Base-by-base conservation (phyloP, 1,140 invertebrate species). In the Psilanteris sp. region DNA sequence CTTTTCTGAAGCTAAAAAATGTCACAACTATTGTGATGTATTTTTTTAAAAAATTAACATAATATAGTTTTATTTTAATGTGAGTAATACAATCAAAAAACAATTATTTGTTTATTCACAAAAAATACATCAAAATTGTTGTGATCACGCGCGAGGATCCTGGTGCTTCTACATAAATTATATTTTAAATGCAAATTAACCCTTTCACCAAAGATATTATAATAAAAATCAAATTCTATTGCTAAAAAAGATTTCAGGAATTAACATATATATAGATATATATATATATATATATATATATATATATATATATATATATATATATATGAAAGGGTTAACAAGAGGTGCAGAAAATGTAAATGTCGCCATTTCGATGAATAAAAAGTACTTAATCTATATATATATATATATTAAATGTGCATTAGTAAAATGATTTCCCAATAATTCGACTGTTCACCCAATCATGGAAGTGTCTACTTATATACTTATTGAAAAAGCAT, bases 111-210 rank as follows among this genome's bases (percentile, higher is more conserved):
- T n/a, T 4, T 8, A 10, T n/a, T n/a, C n/a, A n/a, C 5, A 1
- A 54, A 55, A 0, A 41, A 5, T 44, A 37, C 71, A 74, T 67
- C 61, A 52, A 62, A 67, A 68, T 68, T 4, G 57, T 73, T 72
- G 54, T 18, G 0, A 37, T 20, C 41, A 55, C 46, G 67, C 74
- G 66, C 61, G 74, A 77, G 67, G 67, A 71, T 77, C 74, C 67
- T 77, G 74, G 74, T 77, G 66, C 74, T 71, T 71, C 67, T 67
- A 71, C 61, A 64, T 18, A 64, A 26, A 71, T 18, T 67, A 36
- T 46, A 67, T 67, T 61, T 54, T 59, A 37, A 57, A 76, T 70
- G 66, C 73, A 77, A 64, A 41, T 67, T 61, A 67, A 67, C 59
- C 61, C 67, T 77, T 77, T 77, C 67, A 71, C 67, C 74, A 71